Conservation (phyloP, 2,888 invertebrate species). For the Melieria crassipennis region DNA sequence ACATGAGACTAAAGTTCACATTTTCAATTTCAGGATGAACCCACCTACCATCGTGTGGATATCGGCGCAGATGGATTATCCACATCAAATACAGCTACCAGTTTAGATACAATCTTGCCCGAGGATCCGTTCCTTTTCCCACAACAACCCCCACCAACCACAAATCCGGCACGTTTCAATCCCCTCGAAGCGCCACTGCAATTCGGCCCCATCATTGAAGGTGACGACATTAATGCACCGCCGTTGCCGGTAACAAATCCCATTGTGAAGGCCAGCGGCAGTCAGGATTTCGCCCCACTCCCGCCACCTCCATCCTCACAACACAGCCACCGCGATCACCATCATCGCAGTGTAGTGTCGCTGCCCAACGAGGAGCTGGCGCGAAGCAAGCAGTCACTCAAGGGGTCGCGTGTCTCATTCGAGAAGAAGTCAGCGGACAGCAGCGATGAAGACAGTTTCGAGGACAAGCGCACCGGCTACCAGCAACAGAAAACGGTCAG, state of each 20-base stretch:
- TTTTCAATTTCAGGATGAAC: constrained; percentile 51
- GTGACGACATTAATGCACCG: constrained; percentile 52
- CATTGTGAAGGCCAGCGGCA: constrained; percentile 1
- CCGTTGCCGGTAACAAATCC: constrained; percentile 39
- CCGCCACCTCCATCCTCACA: constrained; percentile 61
- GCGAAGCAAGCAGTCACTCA: constrained; percentile 62
- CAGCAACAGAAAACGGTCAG: constrained; percentile 66
- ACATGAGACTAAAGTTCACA: too few relatives aligned
- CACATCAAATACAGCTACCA: constrained; percentile 72
- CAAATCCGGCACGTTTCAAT: constrained; percentile 38
- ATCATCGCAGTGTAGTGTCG: constrained; percentile 56
- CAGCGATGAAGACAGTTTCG: constrained; percentile 66
- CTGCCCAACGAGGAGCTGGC: constrained; percentile 54
- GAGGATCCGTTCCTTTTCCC: constrained; percentile 63
- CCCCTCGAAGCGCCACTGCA: constrained; percentile 57
- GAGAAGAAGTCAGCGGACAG: constrained; percentile 55
- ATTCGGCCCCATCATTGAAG: constrained; percentile 56
- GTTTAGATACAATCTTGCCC: constrained; percentile 68
- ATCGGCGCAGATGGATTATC: constrained; percentile 67
- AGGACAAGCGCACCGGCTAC: constrained; percentile 63
- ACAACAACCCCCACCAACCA: constrained; percentile 33
- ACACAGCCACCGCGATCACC: constrained; percentile 59
- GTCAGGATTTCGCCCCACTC: constrained; percentile 47
- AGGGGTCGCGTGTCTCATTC: constrained; percentile 65
- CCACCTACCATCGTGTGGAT: constrained; percentile 62